Base-by-base conservation (phyloP, 2,797 vertebrate species). In the Bovichtus variegatus region DNA sequence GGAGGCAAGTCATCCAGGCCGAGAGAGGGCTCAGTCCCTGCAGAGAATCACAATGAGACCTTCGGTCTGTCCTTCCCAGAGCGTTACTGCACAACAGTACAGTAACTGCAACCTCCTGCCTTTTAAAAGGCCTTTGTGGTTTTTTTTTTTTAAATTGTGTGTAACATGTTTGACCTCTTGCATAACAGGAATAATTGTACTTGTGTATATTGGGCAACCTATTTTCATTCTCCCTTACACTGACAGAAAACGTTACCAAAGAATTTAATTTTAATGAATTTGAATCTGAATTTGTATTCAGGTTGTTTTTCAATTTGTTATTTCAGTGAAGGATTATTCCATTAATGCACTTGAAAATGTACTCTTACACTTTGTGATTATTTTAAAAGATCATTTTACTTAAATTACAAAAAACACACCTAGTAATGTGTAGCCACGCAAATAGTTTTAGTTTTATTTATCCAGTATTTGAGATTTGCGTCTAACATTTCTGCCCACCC, bases 31-130 rank as follows among this genome's bases (percentile, higher is more conserved):
- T 84, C 55, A 58, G 87, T 88, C 76, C 80, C 91, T 93, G 92
- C 91, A 83, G 92, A 91, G 94, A 95, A 94, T 94, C 87, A 90
- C 91, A 95, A 95, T 94, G 87, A 93, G 93, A 89, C 87, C 78
- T 81, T 90, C 61, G 54, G 55, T 11, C 72, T 82, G 85, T 85
- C 84, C 89, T 90, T 90, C 75, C 80, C 71, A 70, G 63, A 82
- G 66, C 49, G 68, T 58, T 71, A 65, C 85, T 80, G 75, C 76
- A 62, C 68, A 73, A 78, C 78, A 82, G 67, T 88, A 90, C 87
- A 89, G 84, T 89, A 76, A 82, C 78, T 76, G 49, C 68, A 81
- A 50, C 63, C 40, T 62, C 54, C 61, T 72, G 55, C 36, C 54
- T 70, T n/a, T n/a, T 15, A 76, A 58, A 68, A 50, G 53, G 60